Evolutionary conservation across 92 coral and sea anemone species (phyloP), one percentile per base, ranked within the genome.

Genomic region (Parazoanthus swiftii): DNA sequence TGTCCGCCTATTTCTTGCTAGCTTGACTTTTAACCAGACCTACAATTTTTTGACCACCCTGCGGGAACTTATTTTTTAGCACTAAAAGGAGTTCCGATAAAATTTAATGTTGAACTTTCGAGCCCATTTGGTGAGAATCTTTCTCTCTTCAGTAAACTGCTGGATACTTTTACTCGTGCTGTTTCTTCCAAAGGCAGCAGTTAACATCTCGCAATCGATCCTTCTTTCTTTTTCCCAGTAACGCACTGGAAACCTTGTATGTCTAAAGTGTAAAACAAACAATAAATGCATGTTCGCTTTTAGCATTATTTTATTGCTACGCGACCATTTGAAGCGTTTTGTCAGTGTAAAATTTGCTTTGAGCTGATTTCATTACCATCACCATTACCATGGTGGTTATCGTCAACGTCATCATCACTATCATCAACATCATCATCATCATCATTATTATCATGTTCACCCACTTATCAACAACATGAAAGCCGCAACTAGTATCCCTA

Each of bases 71-170:
- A 3, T 72, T 29, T 72, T n/a, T 5, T 39, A 39, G 25, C 54
- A 13, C 36, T 76, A 35, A 58, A 51, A 0, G 8, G 37, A 80
- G 42, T 80, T 11, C n/a, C 46, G 71, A 58, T 58, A 81, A 48
- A 81, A 81, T 35, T 56, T 81, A 81, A 81, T 59, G 85, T 63
- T 42, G 74, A 81, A 18, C 63, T 54, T 81, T 81, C 71, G 85
- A 20, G 85, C 85, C 85, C 85, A 81, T 37, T 50, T 81, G 6
- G 68, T 63, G 15, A 81, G 50, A 58, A 59, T 56, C 48, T 59
- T 81, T 59, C 74, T 81, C 33, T 81, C 85, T 68, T 81, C 35
- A 36, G 16, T 58, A 81, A 81, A 81, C 85, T 35, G 85, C 25
- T 81, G 85, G 46, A 37, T 9, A 33, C 15, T 58, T 58, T 81